Base-by-base conservation (phyloP, 2,113 vertebrate genomes). In the Hypocryptadius cinnamomeus region DNA sequence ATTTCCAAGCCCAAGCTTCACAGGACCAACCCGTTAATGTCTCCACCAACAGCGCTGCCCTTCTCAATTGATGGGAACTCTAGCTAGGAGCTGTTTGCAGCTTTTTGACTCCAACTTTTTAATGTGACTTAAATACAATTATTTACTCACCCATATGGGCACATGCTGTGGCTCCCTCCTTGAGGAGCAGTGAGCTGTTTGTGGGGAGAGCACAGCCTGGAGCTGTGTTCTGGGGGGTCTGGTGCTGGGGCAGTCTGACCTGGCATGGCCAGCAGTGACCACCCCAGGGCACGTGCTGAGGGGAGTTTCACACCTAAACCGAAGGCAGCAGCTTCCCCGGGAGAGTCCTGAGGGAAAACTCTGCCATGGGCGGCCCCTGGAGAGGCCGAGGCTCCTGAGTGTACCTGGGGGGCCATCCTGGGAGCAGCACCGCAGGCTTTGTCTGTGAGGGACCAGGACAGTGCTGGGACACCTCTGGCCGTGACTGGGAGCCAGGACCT, bases 401-500 rank as follows among this genome's bases (percentile, higher is more conserved):
- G 61, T 1, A 25, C 14, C 33, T 5, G 47, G 25, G 0, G 8
- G 42, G 22, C 48, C 39, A 3, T 57, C 24, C 61, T 8, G 4
- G 51, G 16, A 47, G 45, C 22, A 4, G 80, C 39, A 27, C 13
- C 4, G 3, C 47, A 4, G 3, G 25, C 47, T 11, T 5, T 18
- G 28, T 33, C 60, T 0, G 0, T 1, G 33, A 68, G 85, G 42
- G 45, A 11, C 9, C 30, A 1, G 15, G 48, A 23, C 3, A 5
- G 57, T 4, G 59, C 53, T 18, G 59, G 57, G 51, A n/a, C 30
- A 13, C 11, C 40, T 44, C 5, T 2, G 40, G 45, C 37, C 3
- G 1, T 0, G 1, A 4, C 60, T 10, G 54, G 70, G 31, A 54
- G 33, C 33, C 0, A 5, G 27, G n/a, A 8, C 14, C 33, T 6